Base-by-base conservation (phyloP, 2,888 invertebrate genomes). In the Platerodrilus igneus region DNA sequence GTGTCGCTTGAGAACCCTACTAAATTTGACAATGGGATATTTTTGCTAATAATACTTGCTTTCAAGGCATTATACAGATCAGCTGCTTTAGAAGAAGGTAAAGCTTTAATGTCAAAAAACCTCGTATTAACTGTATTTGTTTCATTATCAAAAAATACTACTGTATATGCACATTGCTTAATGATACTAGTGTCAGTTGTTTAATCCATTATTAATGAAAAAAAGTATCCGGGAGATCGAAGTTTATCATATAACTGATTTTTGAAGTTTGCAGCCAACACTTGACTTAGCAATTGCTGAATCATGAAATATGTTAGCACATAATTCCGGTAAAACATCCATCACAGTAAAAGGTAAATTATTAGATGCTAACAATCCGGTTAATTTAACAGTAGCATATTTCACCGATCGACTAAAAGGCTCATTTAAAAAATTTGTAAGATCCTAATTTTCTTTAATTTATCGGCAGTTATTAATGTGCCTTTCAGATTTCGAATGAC, bases 1-100 rank as follows among this genome's bases (percentile, higher is more conserved):
- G 57, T 60, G 31, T 62, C 59, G n/a, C 57, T 48, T 21, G 44
- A 45, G 49, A 58, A 58, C 4, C 57, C 58, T 17, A 42, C 30
- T 48, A 53, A 45, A 53, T 58, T 37, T 15, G 22, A 2, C 11
- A 10, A 15, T 16, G 17, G 6, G 8, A 27, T 4, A 11, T n/a
- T 16, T 25, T 13, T 22, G 6, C 22, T 22, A 5, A 11, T 22
- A 10, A 22, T 4, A 22, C 10, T 3, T n/a, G 11, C 14, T 11
- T 25, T 25, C 14, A n/a, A 25, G 25, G 7, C 3, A n/a, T 25
- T 25, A 13, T 11, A 25, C n/a, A 25, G 13, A 13, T 25, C 13
- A n/a, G 11, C 13, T 13, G 11, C 13, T 25, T 13, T 25, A 2
- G 13, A 11, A 10, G 25, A 25, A 5, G 10, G n/a, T 8, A 13